Percentiles rank a stretch among this genome's conserved stretches.
phyloP scores from a whole-genome alignment of 2,888 invertebrate species.

The Zootermopsis nevadensis region DNA sequence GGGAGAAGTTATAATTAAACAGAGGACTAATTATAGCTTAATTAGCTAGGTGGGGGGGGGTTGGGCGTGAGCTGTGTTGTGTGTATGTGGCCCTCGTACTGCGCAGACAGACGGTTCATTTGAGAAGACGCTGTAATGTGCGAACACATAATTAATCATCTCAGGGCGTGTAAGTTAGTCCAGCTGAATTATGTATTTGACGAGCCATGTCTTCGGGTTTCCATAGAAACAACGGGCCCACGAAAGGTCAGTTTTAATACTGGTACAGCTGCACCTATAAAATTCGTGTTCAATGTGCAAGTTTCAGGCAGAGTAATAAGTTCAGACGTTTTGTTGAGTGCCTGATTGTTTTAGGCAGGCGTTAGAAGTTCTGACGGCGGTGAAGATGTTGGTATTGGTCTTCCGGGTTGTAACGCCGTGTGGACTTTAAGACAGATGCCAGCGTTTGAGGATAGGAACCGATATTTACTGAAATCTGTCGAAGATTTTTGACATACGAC shows the following conservation, averaged over 20 bases:
- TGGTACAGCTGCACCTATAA: no score
- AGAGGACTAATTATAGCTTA: neutral
- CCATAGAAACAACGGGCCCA: neutral
- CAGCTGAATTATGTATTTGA: neutral
- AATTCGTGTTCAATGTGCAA: no score
- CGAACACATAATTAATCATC: neutral
- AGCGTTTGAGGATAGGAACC: no score
- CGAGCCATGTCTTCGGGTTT: neutral
- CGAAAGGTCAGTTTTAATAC: neutral
- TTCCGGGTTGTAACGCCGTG: no score
- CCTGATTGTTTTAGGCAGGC: no score
- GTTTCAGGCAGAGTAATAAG: no score
- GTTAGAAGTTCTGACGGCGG: no score
- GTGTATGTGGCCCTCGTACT: neutral
- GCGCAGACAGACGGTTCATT: neutral
- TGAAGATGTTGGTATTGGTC: no score
- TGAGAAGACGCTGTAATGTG: neutral
- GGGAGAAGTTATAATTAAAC: neutral
- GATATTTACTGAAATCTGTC: no score
- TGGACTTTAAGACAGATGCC: no score
- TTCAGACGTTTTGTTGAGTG: no score
- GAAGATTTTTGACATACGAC: no score
- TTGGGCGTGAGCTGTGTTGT: neutral
- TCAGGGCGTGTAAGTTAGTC: neutral
- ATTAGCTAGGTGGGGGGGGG: neutral